These are phyloP conservation scores for Diorhabda elongata DNA, from an alignment of 1,140 invertebrate species.

Conservation along the genomic window DNA sequence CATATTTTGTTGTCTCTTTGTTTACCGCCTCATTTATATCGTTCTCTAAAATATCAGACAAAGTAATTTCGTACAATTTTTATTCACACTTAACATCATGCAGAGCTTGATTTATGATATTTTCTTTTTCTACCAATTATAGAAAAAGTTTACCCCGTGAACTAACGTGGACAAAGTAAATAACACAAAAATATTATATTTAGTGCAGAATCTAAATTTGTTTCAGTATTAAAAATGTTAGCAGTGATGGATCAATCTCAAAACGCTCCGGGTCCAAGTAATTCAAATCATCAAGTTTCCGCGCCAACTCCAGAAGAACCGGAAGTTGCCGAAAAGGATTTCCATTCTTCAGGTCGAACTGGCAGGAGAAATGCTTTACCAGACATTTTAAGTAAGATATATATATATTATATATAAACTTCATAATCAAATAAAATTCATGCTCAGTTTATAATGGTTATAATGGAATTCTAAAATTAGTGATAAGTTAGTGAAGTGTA, in stretches of 20 bases:
- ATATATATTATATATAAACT: too few species aligned
- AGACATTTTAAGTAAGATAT: conserved; percentile 45
- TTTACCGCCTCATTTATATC: neutral
- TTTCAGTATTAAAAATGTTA: conserved; percentile 42
- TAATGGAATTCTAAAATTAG: too few species aligned
- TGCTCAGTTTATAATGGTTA: too few species aligned
- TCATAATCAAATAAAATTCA: too few species aligned
- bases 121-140: neutral
- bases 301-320: conserved; percentile 22
- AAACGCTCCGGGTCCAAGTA: conserved; percentile 22
- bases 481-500: too few species aligned
- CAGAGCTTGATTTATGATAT: neutral
- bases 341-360: conserved; percentile 65
- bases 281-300: conserved; percentile 18
- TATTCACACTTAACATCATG: neutral
- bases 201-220: conserved; percentile 5
- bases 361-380: conserved; percentile 70
- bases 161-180: neutral
- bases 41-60: neutral
- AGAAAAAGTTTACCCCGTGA: neutral
- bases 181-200: neutral
- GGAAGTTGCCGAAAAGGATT: conserved; percentile 51
- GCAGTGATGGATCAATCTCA: conserved; percentile 41
- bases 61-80: neutral
- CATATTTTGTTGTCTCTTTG: too few species aligned